Evolutionary conservation across 2,113 vertebrate species (phyloP), one percentile per base, ranked within the genome.

Genomic region (Bambusicola thoracicus): DNA sequence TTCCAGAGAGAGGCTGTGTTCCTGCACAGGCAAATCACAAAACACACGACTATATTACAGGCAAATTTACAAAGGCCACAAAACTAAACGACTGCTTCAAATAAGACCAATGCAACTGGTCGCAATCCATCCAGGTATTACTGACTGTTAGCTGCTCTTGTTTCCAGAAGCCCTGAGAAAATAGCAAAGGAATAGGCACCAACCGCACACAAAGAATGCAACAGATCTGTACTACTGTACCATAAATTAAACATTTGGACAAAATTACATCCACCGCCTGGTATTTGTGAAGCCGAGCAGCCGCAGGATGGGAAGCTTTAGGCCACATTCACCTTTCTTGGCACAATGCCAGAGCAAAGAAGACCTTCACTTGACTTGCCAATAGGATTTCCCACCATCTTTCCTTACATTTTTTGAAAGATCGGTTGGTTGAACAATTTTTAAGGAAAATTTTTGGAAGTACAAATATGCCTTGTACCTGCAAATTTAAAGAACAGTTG

Each of bases 131-230:
- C 22, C 27, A 83, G 72, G 32, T 36, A 61, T 34, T 62, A 6
- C 62, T 44, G 24, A 6, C 62, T 44, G 24, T 21, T 30, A 53
- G n/a, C 16, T 77, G 30, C 44, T 49, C 51, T 77, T 49, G 21
- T 34, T 92, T 69, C 72, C 82, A 85, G 72, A 83, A 87, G 55
- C 68, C 79, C 87, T 81, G 87, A 94, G 90, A 46, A 94, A 93
- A 83, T 0, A 85, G 41, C 67, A 76, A 87, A 79, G 59, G 48
- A 87, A 63, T 7, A 85, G 77, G 62, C 43, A 81, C 53, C 62
- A 44, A 65, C 5, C 40, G 58, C 81, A 91, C 3, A 1, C 3
- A 27, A 67, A 36, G 30, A 19, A n/a, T 0, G 1, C 0, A 6
- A 41, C 58, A 79, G 66, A 87, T 48, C 63, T 29, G 67, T 29